Percentiles rank a stretch among this genome's conserved stretches.
These are phyloP conservation scores for Micrasema longulum DNA, from an alignment of 1,140 invertebrate species.

Conservation along the genomic window DNA sequence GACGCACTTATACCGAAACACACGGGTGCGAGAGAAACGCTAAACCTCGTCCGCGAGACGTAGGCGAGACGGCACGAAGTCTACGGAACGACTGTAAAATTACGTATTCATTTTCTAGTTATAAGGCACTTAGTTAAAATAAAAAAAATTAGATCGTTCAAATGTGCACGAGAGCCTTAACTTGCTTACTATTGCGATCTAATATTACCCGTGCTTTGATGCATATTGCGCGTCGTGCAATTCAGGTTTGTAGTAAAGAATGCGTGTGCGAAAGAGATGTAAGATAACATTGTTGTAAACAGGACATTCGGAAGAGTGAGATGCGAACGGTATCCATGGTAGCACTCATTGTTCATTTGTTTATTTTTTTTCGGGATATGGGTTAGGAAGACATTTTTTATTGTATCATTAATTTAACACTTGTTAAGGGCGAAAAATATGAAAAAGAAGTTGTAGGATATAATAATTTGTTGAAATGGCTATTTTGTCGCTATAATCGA, in stretches of 20 bases:
- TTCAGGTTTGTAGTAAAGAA: slow-evolving; percentile 12
- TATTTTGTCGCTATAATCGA: too few relatives aligned
- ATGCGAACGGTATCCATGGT: slow-evolving; percentile 14
- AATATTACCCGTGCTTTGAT: background rate
- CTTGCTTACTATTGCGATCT: background rate
- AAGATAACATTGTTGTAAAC: too few relatives aligned
- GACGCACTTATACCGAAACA: background rate
- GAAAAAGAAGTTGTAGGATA: too few relatives aligned
- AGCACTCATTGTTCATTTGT: slow-evolving; percentile 8
- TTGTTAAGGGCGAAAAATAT: too few relatives aligned
- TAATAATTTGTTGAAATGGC: too few relatives aligned
- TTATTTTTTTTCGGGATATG: slow-evolving; percentile 6
- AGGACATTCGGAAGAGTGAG: background rate
- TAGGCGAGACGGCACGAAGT: background rate
- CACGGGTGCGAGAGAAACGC: slow-evolving; percentile 5
- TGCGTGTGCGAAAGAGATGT: slow-evolving; percentile 13
- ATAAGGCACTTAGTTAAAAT: background rate
- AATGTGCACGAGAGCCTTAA: background rate
- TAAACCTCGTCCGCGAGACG: background rate
- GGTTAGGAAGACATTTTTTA: background rate
- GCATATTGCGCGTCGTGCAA: background rate
- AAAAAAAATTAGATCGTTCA: background rate
- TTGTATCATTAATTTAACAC: too few relatives aligned
- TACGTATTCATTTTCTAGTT: background rate
- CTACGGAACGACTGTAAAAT: background rate